Evolutionary conservation across 2,113 vertebrate genomes (phyloP).

Genomic region (Paralichthys olivaceus): DNA sequence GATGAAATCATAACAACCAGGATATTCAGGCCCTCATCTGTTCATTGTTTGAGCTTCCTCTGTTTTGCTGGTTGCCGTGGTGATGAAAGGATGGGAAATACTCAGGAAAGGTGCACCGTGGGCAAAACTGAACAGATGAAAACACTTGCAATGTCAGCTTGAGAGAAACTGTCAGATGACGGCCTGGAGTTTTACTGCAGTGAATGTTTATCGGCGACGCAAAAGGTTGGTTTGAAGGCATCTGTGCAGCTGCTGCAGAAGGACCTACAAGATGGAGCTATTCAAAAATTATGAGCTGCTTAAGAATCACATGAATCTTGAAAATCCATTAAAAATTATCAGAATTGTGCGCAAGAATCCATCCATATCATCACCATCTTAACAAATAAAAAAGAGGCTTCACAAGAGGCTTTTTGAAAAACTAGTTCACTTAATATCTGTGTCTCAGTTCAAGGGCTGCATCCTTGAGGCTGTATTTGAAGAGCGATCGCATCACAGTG

Average conservation of each 20-base stretch:
- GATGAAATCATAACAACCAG: constrained; percentile 59
- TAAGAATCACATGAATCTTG: not conserved
- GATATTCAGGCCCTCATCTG: constrained; percentile 67
- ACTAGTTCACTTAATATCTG: no score
- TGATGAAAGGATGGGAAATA: constrained; percentile 65
- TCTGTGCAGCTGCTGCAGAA: not conserved
- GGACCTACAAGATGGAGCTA: not conserved
- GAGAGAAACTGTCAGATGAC: constrained; percentile 20
- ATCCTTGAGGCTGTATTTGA: no score
- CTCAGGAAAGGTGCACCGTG: constrained; percentile 34
- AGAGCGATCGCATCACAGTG: no score
- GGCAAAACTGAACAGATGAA: constrained; percentile 31
- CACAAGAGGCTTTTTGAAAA: no score
- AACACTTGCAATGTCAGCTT: constrained; percentile 37
- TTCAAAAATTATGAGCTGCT: not conserved
- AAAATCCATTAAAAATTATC: not conserved
- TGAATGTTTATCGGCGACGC: not conserved
- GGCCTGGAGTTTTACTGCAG: not conserved
- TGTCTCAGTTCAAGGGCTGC: no score
- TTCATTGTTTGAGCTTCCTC: constrained; percentile 76
- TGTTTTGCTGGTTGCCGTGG: constrained; percentile 72
- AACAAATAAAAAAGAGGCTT: no score
- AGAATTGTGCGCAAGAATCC: no score
- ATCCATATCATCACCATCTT: not conserved
- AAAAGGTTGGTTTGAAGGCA: constrained; percentile 2